Evolutionary conservation across 2,113 vertebrate genomes (phyloP).

Genomic region (Azemiops feae): DNA sequence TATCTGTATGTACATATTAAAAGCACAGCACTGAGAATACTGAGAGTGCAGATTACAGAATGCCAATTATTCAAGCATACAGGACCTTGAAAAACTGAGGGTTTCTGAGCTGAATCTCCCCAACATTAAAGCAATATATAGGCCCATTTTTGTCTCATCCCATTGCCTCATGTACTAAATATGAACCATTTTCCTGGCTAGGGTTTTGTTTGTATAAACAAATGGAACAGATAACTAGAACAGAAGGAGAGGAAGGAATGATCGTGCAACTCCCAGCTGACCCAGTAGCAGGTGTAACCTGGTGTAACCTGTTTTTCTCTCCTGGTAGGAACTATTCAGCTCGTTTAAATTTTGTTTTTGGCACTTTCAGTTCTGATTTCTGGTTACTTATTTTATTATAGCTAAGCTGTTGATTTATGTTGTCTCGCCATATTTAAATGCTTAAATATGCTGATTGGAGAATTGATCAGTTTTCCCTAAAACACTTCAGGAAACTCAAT

Average conservation of each 20-base stretch:
- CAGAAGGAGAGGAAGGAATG: neutral
- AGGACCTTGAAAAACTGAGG: neutral
- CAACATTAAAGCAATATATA: neutral
- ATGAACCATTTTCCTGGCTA: neutral
- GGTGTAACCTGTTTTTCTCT: neutral
- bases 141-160: neutral
- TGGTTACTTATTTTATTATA: neutral
- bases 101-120: neutral
- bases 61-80: neutral
- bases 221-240: neutral
- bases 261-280: neutral
- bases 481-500: constrained; percentile 36
- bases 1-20: neutral
- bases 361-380: neutral
- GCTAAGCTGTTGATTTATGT: constrained; percentile 2
- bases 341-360: neutral
- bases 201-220: neutral
- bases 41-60: neutral
- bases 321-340: neutral
- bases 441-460: constrained; percentile 34
- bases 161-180: neutral
- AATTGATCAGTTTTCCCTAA: constrained; percentile 51
- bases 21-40: neutral
- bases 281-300: neutral
- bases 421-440: constrained; percentile 31